A percentile compares a stretch with the other conserved stretches of the same genome.
Evolutionary conservation across 2,888 invertebrate species (phyloP).

Genomic region (Xanthia icteritia): DNA sequence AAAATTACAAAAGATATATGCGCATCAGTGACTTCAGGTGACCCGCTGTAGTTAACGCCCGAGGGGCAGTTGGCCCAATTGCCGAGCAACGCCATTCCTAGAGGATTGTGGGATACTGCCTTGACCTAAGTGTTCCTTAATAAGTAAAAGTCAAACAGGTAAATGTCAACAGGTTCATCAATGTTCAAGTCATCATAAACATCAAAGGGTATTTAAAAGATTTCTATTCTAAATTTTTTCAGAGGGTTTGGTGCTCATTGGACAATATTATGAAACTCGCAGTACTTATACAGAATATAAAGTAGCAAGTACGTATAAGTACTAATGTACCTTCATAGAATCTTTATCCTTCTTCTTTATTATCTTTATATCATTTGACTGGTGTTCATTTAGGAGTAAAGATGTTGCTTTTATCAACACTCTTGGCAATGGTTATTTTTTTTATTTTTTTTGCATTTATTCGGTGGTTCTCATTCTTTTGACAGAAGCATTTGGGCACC

Average conservation of each 20-base stretch:
- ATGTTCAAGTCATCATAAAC: slow-evolving; percentile 9
- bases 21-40: background rate
- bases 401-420: background rate
- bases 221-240: background rate
- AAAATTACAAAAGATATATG: background rate
- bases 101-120: background rate
- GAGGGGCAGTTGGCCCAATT: no score
- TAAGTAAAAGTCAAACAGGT: background rate
- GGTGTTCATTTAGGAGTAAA: background rate
- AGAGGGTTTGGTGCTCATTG: background rate
- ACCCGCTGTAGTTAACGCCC: background rate
- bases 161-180: slow-evolving; percentile 25
- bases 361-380: background rate
- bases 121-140: background rate
- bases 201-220: slow-evolving; percentile 7
- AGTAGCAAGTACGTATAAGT: no score
- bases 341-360: background rate
- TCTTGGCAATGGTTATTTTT: background rate
- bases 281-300: background rate
- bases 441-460: background rate
- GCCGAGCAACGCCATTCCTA: background rate
- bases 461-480: background rate
- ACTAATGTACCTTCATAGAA: background rate
- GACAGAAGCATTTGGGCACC: background rate
- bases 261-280: background rate